Percentiles rank a stretch among this genome's conserved stretches.
Conservation (phyloP, 2,888 invertebrate genomes). For the Sthenelais limicola region DNA sequence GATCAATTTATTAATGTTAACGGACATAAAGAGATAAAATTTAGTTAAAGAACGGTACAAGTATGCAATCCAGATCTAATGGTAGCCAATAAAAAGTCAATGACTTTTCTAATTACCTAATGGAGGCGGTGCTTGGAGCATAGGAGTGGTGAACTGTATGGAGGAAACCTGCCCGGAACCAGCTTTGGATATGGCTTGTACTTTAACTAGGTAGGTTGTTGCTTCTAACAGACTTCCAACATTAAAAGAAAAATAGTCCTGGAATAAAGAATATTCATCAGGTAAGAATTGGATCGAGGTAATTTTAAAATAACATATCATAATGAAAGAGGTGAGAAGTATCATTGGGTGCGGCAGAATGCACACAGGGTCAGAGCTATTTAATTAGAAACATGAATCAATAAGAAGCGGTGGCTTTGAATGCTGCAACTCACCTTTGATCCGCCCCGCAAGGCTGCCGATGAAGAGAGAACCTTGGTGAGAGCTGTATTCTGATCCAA, state of each 20-base stretch:
- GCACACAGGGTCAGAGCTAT: no score
- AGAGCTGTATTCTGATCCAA: slow-evolving; percentile 46
- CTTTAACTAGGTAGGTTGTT: slow-evolving; percentile 30
- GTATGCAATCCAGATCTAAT: no score
- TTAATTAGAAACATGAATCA: no score
- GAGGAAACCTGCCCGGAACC: slow-evolving; percentile 29
- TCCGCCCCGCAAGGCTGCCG: slow-evolving; percentile 21
- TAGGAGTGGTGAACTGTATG: slow-evolving; percentile 38
- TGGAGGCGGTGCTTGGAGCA: slow-evolving; percentile 36
- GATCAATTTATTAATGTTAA: no score
- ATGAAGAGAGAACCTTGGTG: slow-evolving; percentile 51
- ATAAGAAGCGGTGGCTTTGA: no score
- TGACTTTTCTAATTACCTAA: slow-evolving; percentile 16
- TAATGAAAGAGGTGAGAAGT: no score
- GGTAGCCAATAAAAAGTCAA: not conserved
- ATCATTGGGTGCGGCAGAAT: no score
- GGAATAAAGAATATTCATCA: not conserved
- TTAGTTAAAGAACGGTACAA: no score
- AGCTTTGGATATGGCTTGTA: slow-evolving; percentile 40
- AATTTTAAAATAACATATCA: not conserved
- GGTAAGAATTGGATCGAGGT: not conserved
- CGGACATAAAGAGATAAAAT: no score
- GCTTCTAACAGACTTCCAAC: slow-evolving; percentile 36
- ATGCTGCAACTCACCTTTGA: slow-evolving; percentile 2
- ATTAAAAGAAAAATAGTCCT: slow-evolving; percentile 34